Evolutionary conservation across 1,140 invertebrate species (phyloP), one percentile per base, ranked within the genome.

Genomic region (Drosophila auraria): DNA sequence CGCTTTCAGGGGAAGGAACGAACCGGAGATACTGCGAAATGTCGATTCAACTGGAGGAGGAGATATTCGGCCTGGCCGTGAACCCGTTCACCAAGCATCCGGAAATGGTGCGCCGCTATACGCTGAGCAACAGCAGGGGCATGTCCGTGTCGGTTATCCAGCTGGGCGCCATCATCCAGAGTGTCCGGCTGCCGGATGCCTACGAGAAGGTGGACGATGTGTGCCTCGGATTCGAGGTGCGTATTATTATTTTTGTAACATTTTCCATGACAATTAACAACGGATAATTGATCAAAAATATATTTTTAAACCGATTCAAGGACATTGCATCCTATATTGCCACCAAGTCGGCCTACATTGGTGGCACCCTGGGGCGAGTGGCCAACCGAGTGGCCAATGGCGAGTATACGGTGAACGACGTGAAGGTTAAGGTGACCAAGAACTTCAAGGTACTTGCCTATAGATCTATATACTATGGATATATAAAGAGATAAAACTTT

Each of bases 361-460:
- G 98, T 7, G 96, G 96, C 0, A 96, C 97, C 0, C 94, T 99
- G 38, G 98, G 98, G 5, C 94, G 98, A 76, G 96, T 98, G 49
- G 97, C 97, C 0, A 99, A 99, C 93, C 94, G 98, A 44, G 98
- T 98, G 74, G 95, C 94, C 0, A 94, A 95, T 51, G 97, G 94
- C 2, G 93, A 93, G 79, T 97, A 98, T 76, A 89, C 68, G 3
- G 90, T 99, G 2, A 95, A 97, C 73, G 96, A 95, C 2, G 90
- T 94, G 40, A 94, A 93, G 7, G 97, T 97, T 82, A 86, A 94
- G 14, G 91, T 99, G 14, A 95, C 95, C 1, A 95, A 95, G 54
- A 99, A 99, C 89, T 92, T 94, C 30, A 94, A 95, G 49, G 68
- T 71, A 20, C 20, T 20, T 20, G 20, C 20, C 20, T 20, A 20